Percentiles rank a stretch among this genome's conserved stretches.
These are phyloP conservation scores for Casuarius casuarius DNA, from an alignment of 2,113 vertebrate genomes.

Conservation along the genomic window DNA sequence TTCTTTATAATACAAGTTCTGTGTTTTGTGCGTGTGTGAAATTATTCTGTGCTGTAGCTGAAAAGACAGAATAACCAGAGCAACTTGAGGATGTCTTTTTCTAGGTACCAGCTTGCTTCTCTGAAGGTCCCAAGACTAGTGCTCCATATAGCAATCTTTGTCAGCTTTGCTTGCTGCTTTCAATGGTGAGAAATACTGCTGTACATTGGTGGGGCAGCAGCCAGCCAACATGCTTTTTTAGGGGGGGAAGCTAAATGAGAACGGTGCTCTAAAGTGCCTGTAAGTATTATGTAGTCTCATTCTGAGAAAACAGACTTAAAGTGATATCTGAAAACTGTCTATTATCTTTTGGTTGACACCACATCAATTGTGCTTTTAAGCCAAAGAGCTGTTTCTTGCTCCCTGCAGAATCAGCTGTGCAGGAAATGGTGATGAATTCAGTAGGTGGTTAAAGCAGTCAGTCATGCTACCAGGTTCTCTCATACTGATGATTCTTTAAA, in stretches of 20 bases:
- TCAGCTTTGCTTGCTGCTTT: background rate
- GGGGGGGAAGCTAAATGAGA: background rate
- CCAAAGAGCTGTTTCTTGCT: background rate
- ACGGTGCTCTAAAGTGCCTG: background rate
- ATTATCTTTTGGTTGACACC: too few relatives aligned
- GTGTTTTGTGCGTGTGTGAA: background rate
- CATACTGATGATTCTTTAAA: background rate
- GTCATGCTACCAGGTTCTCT: background rate
- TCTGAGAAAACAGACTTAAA: background rate
- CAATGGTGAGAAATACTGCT: background rate
- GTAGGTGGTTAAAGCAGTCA: background rate
- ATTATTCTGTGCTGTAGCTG: background rate
- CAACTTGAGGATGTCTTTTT: background rate
- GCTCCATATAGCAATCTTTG: background rate
- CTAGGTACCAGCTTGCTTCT: background rate
- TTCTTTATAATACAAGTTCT: background rate
- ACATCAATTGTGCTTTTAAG: background rate
- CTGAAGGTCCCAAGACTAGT: background rate
- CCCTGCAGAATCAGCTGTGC: background rate
- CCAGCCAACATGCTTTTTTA: background rate
- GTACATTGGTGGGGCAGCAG: background rate
- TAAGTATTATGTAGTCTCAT: fast-evolving
- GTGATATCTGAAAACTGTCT: background rate
- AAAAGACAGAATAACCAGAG: background rate
- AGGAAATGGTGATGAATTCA: background rate